Evolutionary conservation across 1,140 invertebrate genomes (phyloP), one percentile per base, ranked within the genome.

Genomic region (Papilio xuthus): DNA sequence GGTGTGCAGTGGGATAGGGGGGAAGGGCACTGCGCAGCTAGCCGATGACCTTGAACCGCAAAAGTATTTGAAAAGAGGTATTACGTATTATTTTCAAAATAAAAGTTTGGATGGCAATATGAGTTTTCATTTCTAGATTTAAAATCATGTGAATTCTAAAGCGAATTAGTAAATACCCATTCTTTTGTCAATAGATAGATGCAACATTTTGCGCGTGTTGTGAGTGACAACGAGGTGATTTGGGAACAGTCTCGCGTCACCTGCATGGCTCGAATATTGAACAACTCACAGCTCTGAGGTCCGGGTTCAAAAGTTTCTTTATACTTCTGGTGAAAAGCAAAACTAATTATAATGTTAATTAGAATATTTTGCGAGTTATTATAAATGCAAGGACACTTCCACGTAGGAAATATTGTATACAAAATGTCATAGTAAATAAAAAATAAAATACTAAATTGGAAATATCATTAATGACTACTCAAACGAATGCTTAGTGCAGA

Each of bases 191-290:
- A 53, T 53, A 20, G 50, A 6, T 37, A 37, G 4, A 7, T 37
- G 32, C 10, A 44, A 73, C n/a, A 26, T 44, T 20, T 44, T 28
- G 42, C 71, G 12, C 71, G 71, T 73, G 71, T 47, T 2, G 42
- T 12, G 42, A 47, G 13, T 73, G 20, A 15, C 71, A 73, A 73
- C 42, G 10, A 23, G 20, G 41, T 15, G 71, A 73, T 44, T 73
- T 73, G 18, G 71, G 71, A 26, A 47, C 71, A 20, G 37, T 69
- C 37, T 41, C 32, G 71, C 23, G 71, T 44, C 71, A 44, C n/a
- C 71, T 44, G 71, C n/a, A 10, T 32, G 69, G 0, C 41, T 28
- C 42, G 71, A 73, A 73, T 73, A 73, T 23, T 13, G 37, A 72
- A 73, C 23, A 67, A 18, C 53, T 47, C 10, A 70, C 23, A 15